Percentiles rank a stretch among this genome's conserved stretches.
These are phyloP conservation scores for Colletes collaris DNA, from an alignment of 2,888 invertebrate species.

Conservation along the genomic window DNA sequence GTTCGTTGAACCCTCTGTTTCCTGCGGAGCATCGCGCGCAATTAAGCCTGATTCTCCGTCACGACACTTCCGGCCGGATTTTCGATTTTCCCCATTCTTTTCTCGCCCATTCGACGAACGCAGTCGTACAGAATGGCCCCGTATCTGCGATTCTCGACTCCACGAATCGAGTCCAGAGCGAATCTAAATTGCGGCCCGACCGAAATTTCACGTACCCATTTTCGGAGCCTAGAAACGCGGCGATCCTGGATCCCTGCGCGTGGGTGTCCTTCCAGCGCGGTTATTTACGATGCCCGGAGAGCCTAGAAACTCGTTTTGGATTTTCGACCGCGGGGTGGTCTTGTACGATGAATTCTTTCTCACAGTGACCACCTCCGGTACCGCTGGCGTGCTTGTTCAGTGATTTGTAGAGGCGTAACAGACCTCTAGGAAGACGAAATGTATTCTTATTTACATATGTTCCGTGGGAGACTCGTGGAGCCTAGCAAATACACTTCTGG, in stretches of 20 bases:
- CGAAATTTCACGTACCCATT: constrained; percentile 11
- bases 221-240: constrained; percentile 14
- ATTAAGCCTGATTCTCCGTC: constrained; percentile 55
- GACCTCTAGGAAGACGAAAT: not conserved
- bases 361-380: constrained; percentile 19
- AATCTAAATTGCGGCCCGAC: not conserved
- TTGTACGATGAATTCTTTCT: constrained; percentile 25
- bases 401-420: constrained; percentile 24
- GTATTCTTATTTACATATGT: not conserved
- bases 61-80: constrained; percentile 39
- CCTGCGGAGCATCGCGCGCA: constrained; percentile 34
- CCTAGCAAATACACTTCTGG: not conserved
- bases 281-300: constrained; percentile 68
- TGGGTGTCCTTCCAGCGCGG: constrained; percentile 48
- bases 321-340: constrained; percentile 68
- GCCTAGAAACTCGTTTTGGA: constrained; percentile 67
- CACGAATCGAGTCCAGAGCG: not conserved
- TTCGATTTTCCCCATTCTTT: constrained; percentile 18
- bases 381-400: not conserved
- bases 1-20: constrained; percentile 29
- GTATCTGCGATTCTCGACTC: too few relatives aligned
- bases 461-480: not conserved
- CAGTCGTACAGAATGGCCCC: not conserved
- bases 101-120: constrained; percentile 2
- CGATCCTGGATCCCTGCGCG: constrained; percentile 30